Base-by-base conservation (phyloP, 2,113 vertebrate genomes). In the Climacteris rufus region DNA sequence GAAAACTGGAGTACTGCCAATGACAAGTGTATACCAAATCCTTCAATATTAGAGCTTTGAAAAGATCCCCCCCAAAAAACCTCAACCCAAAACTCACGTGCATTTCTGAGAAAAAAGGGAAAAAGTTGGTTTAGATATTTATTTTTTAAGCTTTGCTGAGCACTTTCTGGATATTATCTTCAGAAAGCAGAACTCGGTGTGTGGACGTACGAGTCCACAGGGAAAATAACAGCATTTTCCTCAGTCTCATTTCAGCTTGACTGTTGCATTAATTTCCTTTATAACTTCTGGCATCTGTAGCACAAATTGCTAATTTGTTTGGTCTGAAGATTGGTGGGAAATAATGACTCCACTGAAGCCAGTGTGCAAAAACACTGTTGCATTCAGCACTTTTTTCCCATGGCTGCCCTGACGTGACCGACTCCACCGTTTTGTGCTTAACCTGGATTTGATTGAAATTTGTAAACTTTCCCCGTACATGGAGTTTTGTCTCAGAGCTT, bases 321-420 rank as follows among this genome's bases (percentile, higher is more conserved):
- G 39, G 54, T 63, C 54, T 59, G 39, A 15, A 81, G 42, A 9
- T 63, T 44, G 16, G 11, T 57, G 69, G n/a, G 11, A 2, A 12
- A 7, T 22, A 33, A 35, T 11, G 2, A 9, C 82, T 71, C 31
- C 20, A 3, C 8, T 40, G 66, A 76, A 86, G 45, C 4, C 75
- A 65, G 8, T 4, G 75, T 74, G 39, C 50, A 33, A 11, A 85
- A 23, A 1, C 1, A 2, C 45, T 27, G 14, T 13, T 83, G 66
- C 8, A 4, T 64, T 75, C 33, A 45, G 12, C 16, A 1, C 7
- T 69, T 69, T 10, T 53, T 42, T 15, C 2, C 14, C 0, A 0
- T 25, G 27, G 14, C 37, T 83, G 59, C 70, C 71, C 61, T 76
- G 83, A 31, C 1, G 49, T 65, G 56, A 47, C 15, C 0, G 0